These are phyloP conservation scores for Cephus pygmeus DNA, from an alignment of 2,888 invertebrate species.

Conservation along the genomic window DNA sequence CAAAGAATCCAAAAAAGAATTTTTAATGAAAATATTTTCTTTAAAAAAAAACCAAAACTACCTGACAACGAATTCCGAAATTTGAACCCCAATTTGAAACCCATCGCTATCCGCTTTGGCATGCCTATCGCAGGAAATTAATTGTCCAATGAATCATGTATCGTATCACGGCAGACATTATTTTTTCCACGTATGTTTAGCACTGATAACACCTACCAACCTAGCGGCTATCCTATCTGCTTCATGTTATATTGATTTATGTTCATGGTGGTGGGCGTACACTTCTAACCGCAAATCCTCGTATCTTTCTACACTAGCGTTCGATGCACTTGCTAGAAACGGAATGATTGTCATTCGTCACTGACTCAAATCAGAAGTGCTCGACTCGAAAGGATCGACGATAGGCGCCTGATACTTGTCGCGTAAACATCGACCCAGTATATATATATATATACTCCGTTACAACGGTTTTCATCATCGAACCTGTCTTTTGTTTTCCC, in stretches of 20 bases:
- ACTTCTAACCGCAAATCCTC: background rate
- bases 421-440: background rate
- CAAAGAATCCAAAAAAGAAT: background rate
- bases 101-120: background rate
- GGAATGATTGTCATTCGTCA: background rate
- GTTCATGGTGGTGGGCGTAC: conserved; percentile 35
- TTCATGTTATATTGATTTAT: conserved; percentile 59
- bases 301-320: background rate
- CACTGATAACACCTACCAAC: conserved; percentile 54
- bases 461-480: background rate
- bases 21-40: background rate
- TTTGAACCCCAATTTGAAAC: background rate
- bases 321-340: background rate
- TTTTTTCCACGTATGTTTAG: conserved; percentile 59
- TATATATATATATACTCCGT: background rate
- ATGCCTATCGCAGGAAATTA: conserved; percentile 42
- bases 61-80: background rate
- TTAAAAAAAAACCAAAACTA: background rate
- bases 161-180: conserved; percentile 48
- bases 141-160: conserved; percentile 62
- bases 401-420: background rate
- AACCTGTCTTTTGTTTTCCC: background rate
- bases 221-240: conserved; percentile 29
- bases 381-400: background rate
- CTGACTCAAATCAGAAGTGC: background rate